Conservation (phyloP, 2,888 invertebrate species). For the Drosophila eohydei region DNA sequence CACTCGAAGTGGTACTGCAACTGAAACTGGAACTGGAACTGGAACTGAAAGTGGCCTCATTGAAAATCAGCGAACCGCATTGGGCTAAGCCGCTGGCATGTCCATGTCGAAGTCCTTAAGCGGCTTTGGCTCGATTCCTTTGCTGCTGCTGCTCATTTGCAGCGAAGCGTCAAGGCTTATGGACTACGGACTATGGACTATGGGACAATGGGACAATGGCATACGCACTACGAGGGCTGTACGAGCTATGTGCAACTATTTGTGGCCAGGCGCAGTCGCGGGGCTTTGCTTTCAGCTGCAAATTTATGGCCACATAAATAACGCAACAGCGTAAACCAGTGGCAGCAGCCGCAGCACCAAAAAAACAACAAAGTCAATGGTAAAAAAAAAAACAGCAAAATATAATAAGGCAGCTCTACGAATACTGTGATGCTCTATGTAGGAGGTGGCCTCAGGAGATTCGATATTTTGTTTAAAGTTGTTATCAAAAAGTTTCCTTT, state of each 20-base stretch:
- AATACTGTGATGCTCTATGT: conserved; percentile 30
- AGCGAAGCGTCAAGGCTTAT: conserved; percentile 75
- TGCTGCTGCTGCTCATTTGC: conserved; percentile 69
- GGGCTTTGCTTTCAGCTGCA: conserved; percentile 77
- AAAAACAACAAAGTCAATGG: conserved; percentile 19
- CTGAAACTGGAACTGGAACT: conserved; percentile 9
- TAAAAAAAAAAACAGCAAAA: background rate
- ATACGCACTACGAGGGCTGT: conserved; percentile 3
- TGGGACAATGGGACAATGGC: conserved; percentile 1
- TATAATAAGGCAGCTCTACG: conserved; percentile 8
- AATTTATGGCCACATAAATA: conserved; percentile 77
- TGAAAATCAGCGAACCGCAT: conserved; percentile 75
- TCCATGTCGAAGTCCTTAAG: conserved; percentile 67
- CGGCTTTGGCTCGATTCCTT: conserved; percentile 56
- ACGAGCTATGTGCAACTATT: conserved; percentile 11
- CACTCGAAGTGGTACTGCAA: conserved; percentile 21
- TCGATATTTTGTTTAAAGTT: too few species aligned
- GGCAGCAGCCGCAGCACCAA: conserved; percentile 42
- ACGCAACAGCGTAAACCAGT: conserved; percentile 73
- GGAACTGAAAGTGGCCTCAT: conserved; percentile 29
- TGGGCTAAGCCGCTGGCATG: conserved; percentile 62
- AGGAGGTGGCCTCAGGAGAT: too few species aligned
- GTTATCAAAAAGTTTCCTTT: too few species aligned
- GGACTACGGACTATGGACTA: background rate
- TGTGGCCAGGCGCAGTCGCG: conserved; percentile 53